phyloP scores from a whole-genome alignment of 35 echinoderm and acorn worm genomes.

The Ptychodera flava region DNA sequence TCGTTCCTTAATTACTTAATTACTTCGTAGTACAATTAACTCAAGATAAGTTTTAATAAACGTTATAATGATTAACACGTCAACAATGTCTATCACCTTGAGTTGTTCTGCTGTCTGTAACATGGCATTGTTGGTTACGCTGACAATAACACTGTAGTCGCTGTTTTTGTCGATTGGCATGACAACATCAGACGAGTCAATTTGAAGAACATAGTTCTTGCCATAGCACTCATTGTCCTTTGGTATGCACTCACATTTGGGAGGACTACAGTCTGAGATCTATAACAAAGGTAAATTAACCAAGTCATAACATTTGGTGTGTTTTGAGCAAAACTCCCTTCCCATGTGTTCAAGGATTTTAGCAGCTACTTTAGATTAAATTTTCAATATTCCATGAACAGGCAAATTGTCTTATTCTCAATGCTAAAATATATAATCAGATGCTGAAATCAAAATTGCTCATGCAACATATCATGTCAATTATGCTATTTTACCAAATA shows the following conservation, averaged over 20 bases:
- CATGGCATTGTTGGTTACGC: neutral
- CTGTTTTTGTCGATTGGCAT: neutral
- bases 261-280: neutral
- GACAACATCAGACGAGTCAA: neutral
- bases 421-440: neutral
- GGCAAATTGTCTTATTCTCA: neutral
- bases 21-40: too few species aligned
- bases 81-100: too few species aligned
- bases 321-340: neutral
- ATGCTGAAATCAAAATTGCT: too few species aligned
- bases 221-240: neutral
- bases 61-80: too few species aligned
- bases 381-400: neutral
- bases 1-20: too few species aligned
- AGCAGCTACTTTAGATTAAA: neutral
- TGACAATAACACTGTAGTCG: neutral
- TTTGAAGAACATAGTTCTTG: neutral
- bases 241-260: neutral
- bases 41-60: too few species aligned
- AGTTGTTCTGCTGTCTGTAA: neutral
- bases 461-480: too few species aligned
- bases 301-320: neutral
- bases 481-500: too few species aligned
- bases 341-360: neutral
- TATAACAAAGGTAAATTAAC: neutral